These are phyloP conservation scores for Papilio demoleus DNA, from an alignment of 2,888 invertebrate species.

Conservation along the genomic window DNA sequence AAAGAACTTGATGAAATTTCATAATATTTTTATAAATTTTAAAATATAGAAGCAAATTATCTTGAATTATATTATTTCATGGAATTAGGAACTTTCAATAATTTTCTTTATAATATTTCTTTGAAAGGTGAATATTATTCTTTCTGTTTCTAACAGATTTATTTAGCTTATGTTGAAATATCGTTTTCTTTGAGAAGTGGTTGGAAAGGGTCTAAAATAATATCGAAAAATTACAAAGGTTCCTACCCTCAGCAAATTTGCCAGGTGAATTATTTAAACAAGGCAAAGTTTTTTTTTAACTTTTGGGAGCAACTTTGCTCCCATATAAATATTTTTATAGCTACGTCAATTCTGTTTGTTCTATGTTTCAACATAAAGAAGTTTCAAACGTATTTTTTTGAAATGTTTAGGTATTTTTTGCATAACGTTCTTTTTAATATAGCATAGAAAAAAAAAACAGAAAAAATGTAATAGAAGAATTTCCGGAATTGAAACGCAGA, in stretches of 20 bases:
- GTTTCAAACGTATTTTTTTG: too few relatives aligned
- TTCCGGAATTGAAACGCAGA: too few relatives aligned
- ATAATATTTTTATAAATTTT: background rate
- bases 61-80: too few relatives aligned
- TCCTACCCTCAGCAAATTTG: slow-evolving; percentile 6
- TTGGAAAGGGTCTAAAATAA: background rate
- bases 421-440: too few relatives aligned
- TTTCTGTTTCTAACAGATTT: background rate
- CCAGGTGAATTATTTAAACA: background rate
- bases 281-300: background rate
- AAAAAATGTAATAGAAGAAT: too few relatives aligned
- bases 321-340: background rate
- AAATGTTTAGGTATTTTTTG: too few relatives aligned
- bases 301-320: background rate
- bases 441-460: background rate
- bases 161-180: background rate
- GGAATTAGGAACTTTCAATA: background rate
- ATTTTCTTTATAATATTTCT: background rate
- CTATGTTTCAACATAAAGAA: too few relatives aligned
- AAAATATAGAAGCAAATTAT: too few relatives aligned
- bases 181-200: background rate
- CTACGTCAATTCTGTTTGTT: too few relatives aligned
- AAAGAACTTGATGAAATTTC: background rate
- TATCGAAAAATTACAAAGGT: slow-evolving; percentile 9
- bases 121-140: background rate